Evolutionary conservation across 1,140 invertebrate genomes (phyloP).

Genomic region (Tetramorium simillimum): DNA sequence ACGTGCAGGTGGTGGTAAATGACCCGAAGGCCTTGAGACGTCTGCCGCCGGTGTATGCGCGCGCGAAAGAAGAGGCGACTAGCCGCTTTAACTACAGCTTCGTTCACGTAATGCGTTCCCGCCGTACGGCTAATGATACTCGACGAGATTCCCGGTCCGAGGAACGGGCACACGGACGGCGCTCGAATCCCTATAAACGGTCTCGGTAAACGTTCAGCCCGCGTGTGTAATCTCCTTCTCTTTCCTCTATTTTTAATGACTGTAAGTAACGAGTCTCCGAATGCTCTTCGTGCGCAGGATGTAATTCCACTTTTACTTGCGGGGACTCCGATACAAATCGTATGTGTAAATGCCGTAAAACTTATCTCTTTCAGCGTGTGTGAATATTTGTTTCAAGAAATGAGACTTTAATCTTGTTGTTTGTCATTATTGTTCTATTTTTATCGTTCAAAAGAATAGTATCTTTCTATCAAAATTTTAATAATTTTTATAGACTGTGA

Average conservation of each 20-base stretch:
- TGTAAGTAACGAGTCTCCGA: neutral
- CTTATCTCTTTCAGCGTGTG: neutral
- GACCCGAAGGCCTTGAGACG: constrained; percentile 84
- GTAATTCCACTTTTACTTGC: neutral
- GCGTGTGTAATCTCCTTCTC: neutral
- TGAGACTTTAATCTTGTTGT: neutral
- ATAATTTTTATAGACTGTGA: neutral
- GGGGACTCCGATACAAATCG: neutral
- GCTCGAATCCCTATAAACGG: constrained; percentile 13
- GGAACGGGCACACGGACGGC: neutral
- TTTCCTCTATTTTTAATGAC: neutral
- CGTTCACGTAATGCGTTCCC: constrained; percentile 55
- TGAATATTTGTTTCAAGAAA: neutral
- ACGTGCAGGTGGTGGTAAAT: constrained; percentile 84
- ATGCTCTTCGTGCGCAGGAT: neutral
- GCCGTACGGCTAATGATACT: constrained; percentile 35
- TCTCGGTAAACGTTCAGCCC: constrained; percentile 1
- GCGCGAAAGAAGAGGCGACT: constrained; percentile 57
- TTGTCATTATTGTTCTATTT: neutral
- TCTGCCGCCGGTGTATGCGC: constrained; percentile 69
- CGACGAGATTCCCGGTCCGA: constrained; percentile 4
- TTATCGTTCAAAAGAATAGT: neutral
- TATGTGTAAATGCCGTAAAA: neutral
- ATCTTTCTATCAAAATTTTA: neutral
- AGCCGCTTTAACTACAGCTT: constrained; percentile 44